phyloP scores from a whole-genome alignment of 2,113 vertebrate species.

The Tetraodon nigroviridis region DNA sequence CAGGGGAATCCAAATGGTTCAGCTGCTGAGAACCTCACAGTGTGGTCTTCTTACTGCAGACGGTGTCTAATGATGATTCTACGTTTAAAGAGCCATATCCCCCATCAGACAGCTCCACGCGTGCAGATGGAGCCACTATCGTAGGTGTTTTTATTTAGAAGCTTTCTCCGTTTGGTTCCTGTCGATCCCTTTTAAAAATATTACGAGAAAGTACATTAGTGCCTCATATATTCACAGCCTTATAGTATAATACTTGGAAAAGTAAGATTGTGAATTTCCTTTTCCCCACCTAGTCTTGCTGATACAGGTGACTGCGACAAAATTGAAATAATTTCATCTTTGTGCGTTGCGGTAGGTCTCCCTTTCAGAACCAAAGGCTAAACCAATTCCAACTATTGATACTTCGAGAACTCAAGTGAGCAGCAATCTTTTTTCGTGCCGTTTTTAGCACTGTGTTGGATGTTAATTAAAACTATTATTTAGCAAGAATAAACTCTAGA shows the following conservation, averaged over 20 bases:
- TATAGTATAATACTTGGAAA: too few relatives aligned
- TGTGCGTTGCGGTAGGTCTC: constrained; percentile 62
- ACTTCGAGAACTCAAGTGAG: constrained; percentile 88
- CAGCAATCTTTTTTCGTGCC: not conserved
- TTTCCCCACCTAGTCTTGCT: too few relatives aligned
- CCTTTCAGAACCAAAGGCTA: constrained; percentile 71
- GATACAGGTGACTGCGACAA: too few relatives aligned
- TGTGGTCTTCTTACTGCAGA: constrained; percentile 30
- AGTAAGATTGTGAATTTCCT: too few relatives aligned
- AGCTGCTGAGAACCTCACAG: not conserved
- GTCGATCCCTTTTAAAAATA: too few relatives aligned
- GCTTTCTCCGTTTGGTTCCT: not conserved
- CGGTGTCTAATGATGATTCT: constrained; percentile 62
- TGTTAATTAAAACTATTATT: too few relatives aligned
- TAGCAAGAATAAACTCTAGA: too few relatives aligned
- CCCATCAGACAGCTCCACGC: constrained; percentile 55
- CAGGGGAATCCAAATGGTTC: not conserved
- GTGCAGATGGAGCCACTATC: constrained; percentile 59
- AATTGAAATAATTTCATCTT: not conserved
- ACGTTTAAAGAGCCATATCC: constrained; percentile 75
- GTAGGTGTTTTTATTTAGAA: constrained; percentile 34
- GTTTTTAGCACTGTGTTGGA: not conserved
- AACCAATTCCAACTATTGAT: constrained; percentile 84
- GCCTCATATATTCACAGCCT: too few relatives aligned
- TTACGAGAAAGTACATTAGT: too few relatives aligned